These are phyloP conservation scores for Reinhardtius hippoglossoides DNA, from an alignment of 2,113 vertebrate genomes.

Conservation along the genomic window DNA sequence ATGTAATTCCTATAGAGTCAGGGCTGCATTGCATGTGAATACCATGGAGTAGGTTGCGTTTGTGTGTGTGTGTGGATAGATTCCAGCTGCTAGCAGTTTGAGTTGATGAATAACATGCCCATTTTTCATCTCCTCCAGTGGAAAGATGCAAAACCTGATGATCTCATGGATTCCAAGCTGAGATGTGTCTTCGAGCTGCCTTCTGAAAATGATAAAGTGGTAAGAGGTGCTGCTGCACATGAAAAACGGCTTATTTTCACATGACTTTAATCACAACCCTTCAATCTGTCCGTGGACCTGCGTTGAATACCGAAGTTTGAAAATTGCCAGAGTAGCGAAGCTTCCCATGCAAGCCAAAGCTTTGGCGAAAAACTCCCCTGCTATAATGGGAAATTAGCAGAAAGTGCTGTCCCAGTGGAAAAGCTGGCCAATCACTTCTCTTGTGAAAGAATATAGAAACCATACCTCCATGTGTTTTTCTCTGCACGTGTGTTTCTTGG, in stretches of 20 bases:
- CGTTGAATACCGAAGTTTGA: neutral
- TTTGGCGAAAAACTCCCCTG: neutral
- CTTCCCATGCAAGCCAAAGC: neutral
- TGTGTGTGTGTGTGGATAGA: constrained; percentile 23
- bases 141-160: constrained; percentile 98
- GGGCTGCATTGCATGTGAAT: constrained; percentile 15
- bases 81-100: constrained; percentile 63
- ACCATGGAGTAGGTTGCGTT: neutral
- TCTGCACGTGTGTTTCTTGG: neutral
- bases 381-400: neutral
- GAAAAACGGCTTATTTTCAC: constrained; percentile 2
- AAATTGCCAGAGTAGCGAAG: neutral
- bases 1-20: constrained; percentile 1
- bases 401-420: neutral
- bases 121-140: constrained; percentile 86
- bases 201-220: constrained; percentile 96
- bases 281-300: neutral
- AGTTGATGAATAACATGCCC: constrained; percentile 64
- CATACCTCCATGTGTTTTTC: neutral
- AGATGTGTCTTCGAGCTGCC: constrained; percentile 99
- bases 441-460: neutral
- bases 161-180: constrained; percentile 99
- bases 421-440: neutral
- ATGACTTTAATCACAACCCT: neutral
- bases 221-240: constrained; percentile 79